Percentiles rank a stretch among this genome's conserved stretches.
phyloP scores from a whole-genome alignment of 2,888 invertebrate genomes.

The Onthophagus sagittarius region DNA sequence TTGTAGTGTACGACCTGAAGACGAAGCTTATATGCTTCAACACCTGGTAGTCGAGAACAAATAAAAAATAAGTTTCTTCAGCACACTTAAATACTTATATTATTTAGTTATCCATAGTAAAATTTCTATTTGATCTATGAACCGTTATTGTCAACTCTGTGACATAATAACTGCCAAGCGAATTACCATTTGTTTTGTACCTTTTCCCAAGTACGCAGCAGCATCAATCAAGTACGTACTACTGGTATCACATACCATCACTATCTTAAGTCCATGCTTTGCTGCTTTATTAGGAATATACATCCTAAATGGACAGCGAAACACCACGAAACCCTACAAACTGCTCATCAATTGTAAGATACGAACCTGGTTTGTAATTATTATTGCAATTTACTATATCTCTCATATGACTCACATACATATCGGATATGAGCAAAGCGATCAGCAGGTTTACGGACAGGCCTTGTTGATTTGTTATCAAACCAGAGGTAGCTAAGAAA shows the following conservation, averaged over 20 bases:
- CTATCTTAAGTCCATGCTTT: background rate
- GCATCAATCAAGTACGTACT: conserved; percentile 6
- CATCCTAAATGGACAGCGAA: conserved; percentile 2
- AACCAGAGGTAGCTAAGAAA: background rate
- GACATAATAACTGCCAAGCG: background rate
- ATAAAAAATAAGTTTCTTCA: too few species aligned
- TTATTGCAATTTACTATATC: background rate
- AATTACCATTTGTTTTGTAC: conserved; percentile 1
- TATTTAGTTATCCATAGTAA: too few species aligned
- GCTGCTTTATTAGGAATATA: conserved; percentile 1
- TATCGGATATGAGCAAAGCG: background rate
- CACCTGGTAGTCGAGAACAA: too few species aligned
- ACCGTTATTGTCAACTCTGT: background rate
- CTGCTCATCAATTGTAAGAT: too few species aligned
- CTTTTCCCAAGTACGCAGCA: conserved; percentile 1
- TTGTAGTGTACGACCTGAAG: too few species aligned
- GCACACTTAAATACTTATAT: too few species aligned
- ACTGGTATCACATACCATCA: background rate
- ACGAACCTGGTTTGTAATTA: too few species aligned
- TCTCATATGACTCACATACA: background rate
- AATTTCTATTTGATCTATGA: background rate
- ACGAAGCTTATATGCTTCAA: too few species aligned
- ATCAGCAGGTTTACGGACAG: background rate
- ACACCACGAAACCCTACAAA: background rate
- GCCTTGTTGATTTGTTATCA: background rate